Conservation (phyloP, 2,888 invertebrate genomes). For the Seira sanloemensis region DNA sequence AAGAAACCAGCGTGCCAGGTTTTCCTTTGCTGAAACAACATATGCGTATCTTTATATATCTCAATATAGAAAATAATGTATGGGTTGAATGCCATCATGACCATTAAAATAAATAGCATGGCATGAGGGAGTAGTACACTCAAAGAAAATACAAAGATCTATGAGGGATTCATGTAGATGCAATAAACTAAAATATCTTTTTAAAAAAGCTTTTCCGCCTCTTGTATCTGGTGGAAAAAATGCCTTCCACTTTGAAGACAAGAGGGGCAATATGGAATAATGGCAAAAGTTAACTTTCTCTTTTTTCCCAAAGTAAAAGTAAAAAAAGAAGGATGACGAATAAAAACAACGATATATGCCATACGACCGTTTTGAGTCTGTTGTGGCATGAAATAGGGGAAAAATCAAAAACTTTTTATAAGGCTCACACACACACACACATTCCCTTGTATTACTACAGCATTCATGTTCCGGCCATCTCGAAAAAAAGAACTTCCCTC, state of each 20-base stretch:
- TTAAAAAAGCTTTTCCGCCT: slow-evolving; percentile 36
- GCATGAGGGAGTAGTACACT: slow-evolving; percentile 44
- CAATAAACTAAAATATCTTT: slow-evolving; percentile 47
- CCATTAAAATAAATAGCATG: slow-evolving; percentile 48
- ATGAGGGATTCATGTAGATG: slow-evolving; percentile 47
- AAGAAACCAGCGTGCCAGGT: no score
- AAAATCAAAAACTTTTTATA: no score
- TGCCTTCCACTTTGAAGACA: slow-evolving; percentile 22
- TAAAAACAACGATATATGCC: neutral
- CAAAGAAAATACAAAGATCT: slow-evolving; percentile 24
- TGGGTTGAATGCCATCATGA: neutral
- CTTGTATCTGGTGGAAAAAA: slow-evolving; percentile 5
- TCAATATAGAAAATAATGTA: slow-evolving; percentile 17
- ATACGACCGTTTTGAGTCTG: neutral
- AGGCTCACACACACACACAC: slow-evolving; percentile 37
- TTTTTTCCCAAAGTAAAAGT: slow-evolving; percentile 28
- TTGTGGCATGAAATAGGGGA: neutral
- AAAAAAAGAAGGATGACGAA: slow-evolving; percentile 12
- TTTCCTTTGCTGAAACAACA: no score
- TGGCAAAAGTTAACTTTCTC: slow-evolving; percentile 69
- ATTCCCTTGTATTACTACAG: slow-evolving; percentile 7
- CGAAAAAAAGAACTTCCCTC: neutral
- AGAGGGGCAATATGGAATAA: slow-evolving; percentile 64
- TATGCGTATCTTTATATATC: no score
- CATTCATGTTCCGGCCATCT: neutral